Percentiles rank a stretch among this genome's conserved stretches.
phyloP scores from a whole-genome alignment of 2,888 invertebrate species.

The Ophonus ardosiacus region DNA sequence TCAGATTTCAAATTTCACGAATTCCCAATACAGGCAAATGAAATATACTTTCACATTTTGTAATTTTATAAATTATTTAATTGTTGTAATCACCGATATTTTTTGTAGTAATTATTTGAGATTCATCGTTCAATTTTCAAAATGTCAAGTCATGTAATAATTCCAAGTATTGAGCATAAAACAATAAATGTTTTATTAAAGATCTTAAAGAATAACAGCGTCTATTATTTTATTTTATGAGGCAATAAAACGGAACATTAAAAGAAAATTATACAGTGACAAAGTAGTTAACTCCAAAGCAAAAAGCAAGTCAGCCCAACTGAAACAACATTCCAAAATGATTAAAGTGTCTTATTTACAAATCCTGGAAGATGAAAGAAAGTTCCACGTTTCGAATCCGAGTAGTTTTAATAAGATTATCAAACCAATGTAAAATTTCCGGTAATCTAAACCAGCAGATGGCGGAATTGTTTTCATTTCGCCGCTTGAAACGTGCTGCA shows the following conservation, averaged over 20 bases:
- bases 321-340: constrained; percentile 28
- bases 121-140: background rate
- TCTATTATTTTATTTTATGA: background rate
- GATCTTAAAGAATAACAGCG: background rate
- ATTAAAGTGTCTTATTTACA: constrained; percentile 20
- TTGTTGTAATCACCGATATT: background rate
- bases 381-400: constrained; percentile 10
- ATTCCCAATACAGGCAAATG: background rate
- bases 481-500: constrained; percentile 15
- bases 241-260: background rate
- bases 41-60: background rate
- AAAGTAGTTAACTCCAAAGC: background rate
- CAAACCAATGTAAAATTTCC: constrained; percentile 45
- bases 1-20: background rate
- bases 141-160: background rate
- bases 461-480: constrained; percentile 38
- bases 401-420: constrained; percentile 48
- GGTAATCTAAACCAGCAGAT: constrained; percentile 42
- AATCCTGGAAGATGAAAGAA: constrained; percentile 22
- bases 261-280: background rate
- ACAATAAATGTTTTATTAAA: background rate
- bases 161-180: background rate
- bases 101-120: background rate
- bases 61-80: background rate
- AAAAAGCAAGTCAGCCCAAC: background rate